Conservation (phyloP, 1,140 invertebrate species). For the Pachypsylla venusta region DNA sequence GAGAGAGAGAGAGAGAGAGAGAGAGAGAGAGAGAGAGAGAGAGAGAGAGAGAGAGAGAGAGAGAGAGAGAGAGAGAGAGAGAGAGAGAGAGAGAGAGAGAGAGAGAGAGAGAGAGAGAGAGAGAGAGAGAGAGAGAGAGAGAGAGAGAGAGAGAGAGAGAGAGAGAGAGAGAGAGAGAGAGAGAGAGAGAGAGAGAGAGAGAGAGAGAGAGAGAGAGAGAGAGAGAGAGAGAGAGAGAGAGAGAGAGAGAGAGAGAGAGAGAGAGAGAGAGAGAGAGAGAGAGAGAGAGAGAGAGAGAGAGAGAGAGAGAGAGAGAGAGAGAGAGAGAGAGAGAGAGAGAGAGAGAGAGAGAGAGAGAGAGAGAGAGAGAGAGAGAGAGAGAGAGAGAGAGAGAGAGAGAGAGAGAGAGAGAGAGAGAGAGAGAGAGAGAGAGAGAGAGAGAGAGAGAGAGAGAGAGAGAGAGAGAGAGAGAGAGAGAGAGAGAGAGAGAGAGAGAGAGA, state of each 20-base stretch:
- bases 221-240: background rate
- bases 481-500: background rate
- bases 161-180: background rate
- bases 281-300: background rate
- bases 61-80: too few species aligned
- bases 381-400: background rate
- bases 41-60: background rate
- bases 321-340: too few species aligned
- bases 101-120: background rate
- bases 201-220: background rate
- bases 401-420: slow-evolving; percentile 7
- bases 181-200: background rate
- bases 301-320: background rate
- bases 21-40: background rate
- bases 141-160: background rate
- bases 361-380: slow-evolving; percentile 2
- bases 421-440: background rate
- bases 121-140: background rate
- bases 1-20: background rate
- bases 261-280: background rate
- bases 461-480: background rate
- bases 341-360: too few species aligned
- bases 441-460: background rate
- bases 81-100: background rate
- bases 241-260: background rate